phyloP scores from a whole-genome alignment of 2,113 vertebrate species.

The Diadophis punctatus region DNA sequence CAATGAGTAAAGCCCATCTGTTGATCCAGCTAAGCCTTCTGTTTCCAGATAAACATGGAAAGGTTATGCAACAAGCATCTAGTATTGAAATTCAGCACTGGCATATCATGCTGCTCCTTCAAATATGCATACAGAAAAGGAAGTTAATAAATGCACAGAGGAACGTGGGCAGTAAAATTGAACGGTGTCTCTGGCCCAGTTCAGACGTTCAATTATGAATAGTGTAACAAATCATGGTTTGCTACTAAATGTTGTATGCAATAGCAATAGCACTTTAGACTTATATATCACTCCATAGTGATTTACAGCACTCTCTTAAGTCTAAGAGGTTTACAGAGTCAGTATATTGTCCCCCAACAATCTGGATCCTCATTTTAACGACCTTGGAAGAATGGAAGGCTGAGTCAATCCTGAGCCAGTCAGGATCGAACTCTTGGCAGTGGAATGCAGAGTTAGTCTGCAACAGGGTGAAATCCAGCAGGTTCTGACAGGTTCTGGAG shows the following conservation, averaged over 20 bases:
- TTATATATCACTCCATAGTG: background rate
- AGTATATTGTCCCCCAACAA: background rate
- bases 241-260: background rate
- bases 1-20: conserved; percentile 11
- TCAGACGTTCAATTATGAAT: background rate
- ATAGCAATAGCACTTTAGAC: background rate
- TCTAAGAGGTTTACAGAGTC: background rate
- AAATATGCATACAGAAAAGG: background rate
- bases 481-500: no score
- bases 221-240: background rate
- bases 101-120: fast-evolving
- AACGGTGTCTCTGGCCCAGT: background rate
- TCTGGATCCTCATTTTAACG: background rate
- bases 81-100: background rate
- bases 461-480: no score
- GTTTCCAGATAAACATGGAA: background rate
- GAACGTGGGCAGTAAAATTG: background rate
- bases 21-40: background rate
- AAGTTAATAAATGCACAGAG: fast-evolving
- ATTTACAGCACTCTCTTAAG: background rate
- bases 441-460: background rate
- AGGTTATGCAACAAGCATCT: background rate
- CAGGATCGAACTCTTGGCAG: background rate
- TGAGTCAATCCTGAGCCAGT: background rate
- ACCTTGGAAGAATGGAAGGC: background rate